Evolutionary conservation across 1,140 invertebrate genomes (phyloP).

Genomic region (Antheraea mylitta): DNA sequence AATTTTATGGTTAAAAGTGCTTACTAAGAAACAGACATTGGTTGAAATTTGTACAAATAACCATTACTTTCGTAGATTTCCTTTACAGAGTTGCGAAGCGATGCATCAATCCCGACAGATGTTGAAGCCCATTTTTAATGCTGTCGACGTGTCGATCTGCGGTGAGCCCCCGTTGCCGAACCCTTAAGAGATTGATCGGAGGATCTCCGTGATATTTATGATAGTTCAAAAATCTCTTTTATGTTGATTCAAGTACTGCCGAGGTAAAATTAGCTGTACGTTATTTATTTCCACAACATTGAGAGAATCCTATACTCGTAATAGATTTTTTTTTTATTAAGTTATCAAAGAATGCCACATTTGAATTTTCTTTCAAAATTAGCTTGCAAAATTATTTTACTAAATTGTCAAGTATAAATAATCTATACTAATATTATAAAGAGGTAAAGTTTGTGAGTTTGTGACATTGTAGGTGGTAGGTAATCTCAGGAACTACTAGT

Average conservation of each 20-base stretch:
- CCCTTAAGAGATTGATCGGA: constrained; percentile 36
- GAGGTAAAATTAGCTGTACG: neutral
- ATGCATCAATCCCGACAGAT: constrained; percentile 54
- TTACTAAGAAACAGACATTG: neutral
- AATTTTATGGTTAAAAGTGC: neutral
- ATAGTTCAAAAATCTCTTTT: constrained; percentile 16
- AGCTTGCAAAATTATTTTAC: too few relatives aligned
- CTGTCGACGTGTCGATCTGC: constrained; percentile 54
- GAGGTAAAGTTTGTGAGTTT: too few relatives aligned
- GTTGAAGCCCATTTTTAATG: constrained; percentile 64
- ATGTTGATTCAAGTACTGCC: neutral
- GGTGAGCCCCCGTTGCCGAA: constrained; percentile 8
- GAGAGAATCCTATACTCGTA: too few relatives aligned
- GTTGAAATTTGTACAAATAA: constrained; percentile 35
- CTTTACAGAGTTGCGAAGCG: constrained; percentile 44
- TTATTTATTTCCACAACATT: neutral
- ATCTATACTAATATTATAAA: too few relatives aligned
- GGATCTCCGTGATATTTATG: constrained; percentile 63
- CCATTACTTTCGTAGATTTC: constrained; percentile 26
- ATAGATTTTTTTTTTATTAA: too few relatives aligned
- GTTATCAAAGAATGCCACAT: too few relatives aligned
- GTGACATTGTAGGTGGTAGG: too few relatives aligned
- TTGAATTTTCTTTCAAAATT: too few relatives aligned
- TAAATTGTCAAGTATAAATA: too few relatives aligned
- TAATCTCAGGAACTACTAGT: too few relatives aligned